phyloP scores from a whole-genome alignment of 2,113 vertebrate species.

The Pelecanoides urinatrix region DNA sequence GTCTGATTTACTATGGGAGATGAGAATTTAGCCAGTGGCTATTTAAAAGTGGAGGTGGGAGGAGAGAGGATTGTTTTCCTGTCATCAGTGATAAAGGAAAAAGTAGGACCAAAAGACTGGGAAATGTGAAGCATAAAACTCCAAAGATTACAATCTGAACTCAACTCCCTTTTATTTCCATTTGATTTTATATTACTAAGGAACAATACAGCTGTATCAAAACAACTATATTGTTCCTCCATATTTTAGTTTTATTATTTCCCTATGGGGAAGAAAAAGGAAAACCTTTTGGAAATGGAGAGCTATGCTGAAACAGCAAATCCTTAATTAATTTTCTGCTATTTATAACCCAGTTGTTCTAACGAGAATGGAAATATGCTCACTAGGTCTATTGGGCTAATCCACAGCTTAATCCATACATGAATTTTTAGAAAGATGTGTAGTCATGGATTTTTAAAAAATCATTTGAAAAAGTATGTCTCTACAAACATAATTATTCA shows the following conservation, averaged over 20 bases:
- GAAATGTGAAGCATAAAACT: neutral
- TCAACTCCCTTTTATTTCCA: neutral
- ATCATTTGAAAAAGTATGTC: neutral
- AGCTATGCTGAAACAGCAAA: neutral
- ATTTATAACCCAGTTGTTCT: neutral
- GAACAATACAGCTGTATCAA: neutral
- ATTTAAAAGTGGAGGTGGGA: neutral
- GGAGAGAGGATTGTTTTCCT: neutral
- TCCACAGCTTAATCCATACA: neutral
- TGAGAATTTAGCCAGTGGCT: neutral
- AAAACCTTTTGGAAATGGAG: neutral
- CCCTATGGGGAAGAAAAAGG: neutral
- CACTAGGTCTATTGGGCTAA: neutral
- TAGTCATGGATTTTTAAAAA: neutral
- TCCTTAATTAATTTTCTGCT: neutral
- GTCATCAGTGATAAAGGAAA: neutral
- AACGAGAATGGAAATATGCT: neutral
- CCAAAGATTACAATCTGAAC: neutral
- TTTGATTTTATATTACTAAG: neutral
- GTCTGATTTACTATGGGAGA: slow-evolving; percentile 21
- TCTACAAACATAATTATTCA: neutral
- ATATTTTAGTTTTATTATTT: neutral
- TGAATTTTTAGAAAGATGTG: neutral
- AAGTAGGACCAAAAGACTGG: neutral
- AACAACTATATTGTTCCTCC: neutral